These are phyloP conservation scores for Chloroceryle amazona DNA, from an alignment of 2,797 vertebrate species.

Conservation along the genomic window DNA sequence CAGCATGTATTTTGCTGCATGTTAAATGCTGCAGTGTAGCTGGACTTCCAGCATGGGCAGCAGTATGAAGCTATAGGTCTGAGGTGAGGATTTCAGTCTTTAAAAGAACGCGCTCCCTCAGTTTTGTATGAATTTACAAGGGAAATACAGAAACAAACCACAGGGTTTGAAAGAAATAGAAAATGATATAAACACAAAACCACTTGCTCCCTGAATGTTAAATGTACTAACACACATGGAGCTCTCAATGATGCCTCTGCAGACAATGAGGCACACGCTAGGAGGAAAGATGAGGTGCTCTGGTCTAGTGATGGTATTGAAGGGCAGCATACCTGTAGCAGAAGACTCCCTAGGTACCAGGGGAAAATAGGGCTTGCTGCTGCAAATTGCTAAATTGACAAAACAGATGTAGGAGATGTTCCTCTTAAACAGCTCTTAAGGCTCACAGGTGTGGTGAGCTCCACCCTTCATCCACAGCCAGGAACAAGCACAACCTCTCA, in stretches of 20 bases:
- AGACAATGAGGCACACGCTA: rapidly evolving
- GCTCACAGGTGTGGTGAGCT: neutral
- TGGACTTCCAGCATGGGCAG: neutral
- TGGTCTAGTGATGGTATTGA: neutral
- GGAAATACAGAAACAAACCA: neutral
- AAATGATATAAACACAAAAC: neutral
- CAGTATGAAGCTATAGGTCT: neutral
- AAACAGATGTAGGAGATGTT: neutral
- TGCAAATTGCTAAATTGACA: neutral
- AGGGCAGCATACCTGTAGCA: neutral
- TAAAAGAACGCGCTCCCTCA: neutral
- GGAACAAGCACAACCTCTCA: neutral
- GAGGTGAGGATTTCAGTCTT: neutral
- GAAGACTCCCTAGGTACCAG: neutral
- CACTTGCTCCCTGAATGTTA: neutral
- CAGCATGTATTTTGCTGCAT: constrained; percentile 5
- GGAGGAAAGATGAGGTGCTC: neutral
- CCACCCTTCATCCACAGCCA: neutral
- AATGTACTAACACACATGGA: rapidly evolving
- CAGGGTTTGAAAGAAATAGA: rapidly evolving
- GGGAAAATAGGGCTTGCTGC: neutral
- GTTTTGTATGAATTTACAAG: neutral
- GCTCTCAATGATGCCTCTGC: neutral
- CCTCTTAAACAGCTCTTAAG: neutral
- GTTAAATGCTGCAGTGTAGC: neutral